Percentiles rank a stretch among this genome's conserved stretches.
Conservation (phyloP, 2,113 vertebrate genomes). For the Pyrgilauda ruficollis region DNA sequence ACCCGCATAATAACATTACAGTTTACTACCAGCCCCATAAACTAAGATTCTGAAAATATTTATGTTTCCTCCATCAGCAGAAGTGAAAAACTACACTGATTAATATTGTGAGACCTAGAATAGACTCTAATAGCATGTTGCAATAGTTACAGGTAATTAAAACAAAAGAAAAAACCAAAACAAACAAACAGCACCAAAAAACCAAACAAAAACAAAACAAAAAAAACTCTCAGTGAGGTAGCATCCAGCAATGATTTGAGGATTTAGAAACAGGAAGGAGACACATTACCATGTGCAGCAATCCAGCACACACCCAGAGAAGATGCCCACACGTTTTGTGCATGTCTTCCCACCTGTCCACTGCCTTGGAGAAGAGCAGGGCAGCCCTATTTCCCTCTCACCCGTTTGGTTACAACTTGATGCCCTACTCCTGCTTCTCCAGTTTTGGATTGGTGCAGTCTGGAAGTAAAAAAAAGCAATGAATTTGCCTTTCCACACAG, state of each 20-base stretch:
- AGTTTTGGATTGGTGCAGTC: background rate
- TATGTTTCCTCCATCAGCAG: background rate
- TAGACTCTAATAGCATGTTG: background rate
- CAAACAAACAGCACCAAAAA: background rate
- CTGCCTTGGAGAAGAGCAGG: background rate
- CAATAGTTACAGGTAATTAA: background rate
- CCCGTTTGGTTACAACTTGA: background rate
- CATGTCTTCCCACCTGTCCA: background rate
- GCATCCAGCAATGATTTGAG: background rate
- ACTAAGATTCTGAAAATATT: background rate
- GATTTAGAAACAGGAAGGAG: background rate
- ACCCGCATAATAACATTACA: background rate
- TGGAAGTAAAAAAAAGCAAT: background rate
- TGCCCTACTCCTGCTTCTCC: background rate
- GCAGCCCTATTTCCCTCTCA: background rate
- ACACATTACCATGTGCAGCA: background rate
- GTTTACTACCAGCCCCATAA: background rate
- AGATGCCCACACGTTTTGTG: fast-evolving
- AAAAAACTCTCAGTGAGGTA: background rate
- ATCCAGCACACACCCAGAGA: background rate
- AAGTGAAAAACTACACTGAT: background rate
- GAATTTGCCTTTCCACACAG: background rate
- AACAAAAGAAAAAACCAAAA: background rate
- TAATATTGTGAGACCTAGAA: background rate
- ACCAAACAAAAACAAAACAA: background rate